Evolutionary conservation across 23 tunicate genomes (phyloP).

Genomic region (Trididemnum miniatum): DNA sequence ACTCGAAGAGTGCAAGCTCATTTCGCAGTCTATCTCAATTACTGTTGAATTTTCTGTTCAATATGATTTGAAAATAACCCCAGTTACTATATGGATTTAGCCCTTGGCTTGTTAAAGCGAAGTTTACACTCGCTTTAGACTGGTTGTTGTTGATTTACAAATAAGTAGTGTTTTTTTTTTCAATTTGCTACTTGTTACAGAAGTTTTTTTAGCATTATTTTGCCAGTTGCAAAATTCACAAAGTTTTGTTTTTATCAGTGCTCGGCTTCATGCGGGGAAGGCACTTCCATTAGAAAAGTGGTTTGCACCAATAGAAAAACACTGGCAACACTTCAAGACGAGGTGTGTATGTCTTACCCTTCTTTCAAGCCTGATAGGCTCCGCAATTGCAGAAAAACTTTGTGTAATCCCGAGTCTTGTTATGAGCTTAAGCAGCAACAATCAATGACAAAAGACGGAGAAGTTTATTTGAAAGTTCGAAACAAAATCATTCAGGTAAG

Average conservation of each 20-base stretch:
- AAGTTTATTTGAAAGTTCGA: constrained; percentile 54
- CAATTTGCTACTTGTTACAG: no score
- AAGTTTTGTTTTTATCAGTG: constrained; percentile 51
- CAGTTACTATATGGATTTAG: no score
- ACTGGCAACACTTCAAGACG: constrained; percentile 32
- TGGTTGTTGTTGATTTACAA: no score
- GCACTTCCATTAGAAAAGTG: constrained; percentile 57
- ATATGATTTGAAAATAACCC: no score
- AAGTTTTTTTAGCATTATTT: no score
- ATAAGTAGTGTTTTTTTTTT: no score
- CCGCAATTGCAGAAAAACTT: constrained; percentile 27
- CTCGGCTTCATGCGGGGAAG: constrained; percentile 76
- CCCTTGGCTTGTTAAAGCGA: no score
- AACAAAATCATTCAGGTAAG: constrained; percentile 48
- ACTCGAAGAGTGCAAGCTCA: no score
- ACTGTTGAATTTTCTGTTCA: no score
- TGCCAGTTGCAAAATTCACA: background rate
- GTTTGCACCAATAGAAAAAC: constrained; percentile 62
- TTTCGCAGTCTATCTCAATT: no score
- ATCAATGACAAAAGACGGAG: constrained; percentile 47
- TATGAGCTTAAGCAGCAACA: constrained; percentile 49
- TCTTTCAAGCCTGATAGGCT: constrained; percentile 49
- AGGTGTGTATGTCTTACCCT: constrained; percentile 44
- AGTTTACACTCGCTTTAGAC: no score
- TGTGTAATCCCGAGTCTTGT: constrained; percentile 74